Base-by-base conservation (phyloP, 2,797 vertebrate genomes). In the Spinus pinus region DNA sequence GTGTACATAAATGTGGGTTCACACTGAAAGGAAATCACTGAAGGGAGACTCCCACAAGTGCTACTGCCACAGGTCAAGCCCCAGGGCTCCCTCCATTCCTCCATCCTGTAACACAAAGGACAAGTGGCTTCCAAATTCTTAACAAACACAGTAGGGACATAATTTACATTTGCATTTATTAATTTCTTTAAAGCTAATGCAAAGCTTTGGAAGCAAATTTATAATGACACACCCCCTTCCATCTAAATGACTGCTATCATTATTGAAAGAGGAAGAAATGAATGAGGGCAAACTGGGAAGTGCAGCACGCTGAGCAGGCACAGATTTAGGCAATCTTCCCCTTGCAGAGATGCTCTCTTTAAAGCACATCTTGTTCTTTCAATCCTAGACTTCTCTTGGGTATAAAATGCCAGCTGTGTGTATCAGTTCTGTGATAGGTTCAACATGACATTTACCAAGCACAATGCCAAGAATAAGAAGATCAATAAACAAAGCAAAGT, bases 361-460 rank as follows among this genome's bases (percentile, higher is more conserved):
- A 56, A 90, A 83, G 39, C 70, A 90, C 77, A 54, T 69, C 58
- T 84, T 81, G 41, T 50, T 72, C 86, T 81, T 95, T 90, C 88
- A 93, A 3, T 79, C 73, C 73, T 42, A 50, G 79, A 56, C 56
- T 93, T 80, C 93, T 84, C 86, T 30, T 20, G 93, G 83, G 73
- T 73, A 77, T 86, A 64, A 94, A 95, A 96, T 73, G 80, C 83
- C 93, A 95, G 19, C 70, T 79, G 27, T 46, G 83, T 70, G 31
- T 65, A 74, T 69, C 1, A 1, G 33, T 49, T 66, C 83, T 60
- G 64, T 42, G 77, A 28, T 22, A 54, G 16, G 69, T 73, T 93
- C 80, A 49, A 49, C 24, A 5, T 70, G 94, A 96, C 88, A 92
- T 96, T 95, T 94, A 91, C 77, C 65, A 65, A 91, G 88, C 61